These are phyloP conservation scores for Protobothrops mucrosquamatus DNA, from an alignment of 2,113 vertebrate genomes.

Conservation along the genomic window DNA sequence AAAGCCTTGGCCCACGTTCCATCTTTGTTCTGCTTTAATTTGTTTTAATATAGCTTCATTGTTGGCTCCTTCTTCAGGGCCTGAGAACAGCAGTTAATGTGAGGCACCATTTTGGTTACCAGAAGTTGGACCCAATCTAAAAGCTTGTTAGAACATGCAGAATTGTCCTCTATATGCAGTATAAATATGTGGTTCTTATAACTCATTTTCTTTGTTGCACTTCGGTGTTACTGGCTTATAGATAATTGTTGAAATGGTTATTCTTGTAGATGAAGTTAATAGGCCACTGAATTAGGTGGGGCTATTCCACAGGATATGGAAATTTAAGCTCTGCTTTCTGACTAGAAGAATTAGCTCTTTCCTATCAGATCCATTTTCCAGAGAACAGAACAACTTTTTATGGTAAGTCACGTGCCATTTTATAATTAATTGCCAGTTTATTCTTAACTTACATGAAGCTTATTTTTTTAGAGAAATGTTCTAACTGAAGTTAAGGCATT, in stretches of 20 bases:
- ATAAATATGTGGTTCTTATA: background rate
- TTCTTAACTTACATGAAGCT: background rate
- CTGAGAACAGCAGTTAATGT: background rate
- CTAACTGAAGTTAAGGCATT: background rate
- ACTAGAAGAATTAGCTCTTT: background rate
- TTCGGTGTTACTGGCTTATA: background rate
- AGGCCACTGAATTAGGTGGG: background rate
- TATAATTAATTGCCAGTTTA: background rate
- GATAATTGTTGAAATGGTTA: background rate
- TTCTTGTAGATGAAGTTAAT: background rate
- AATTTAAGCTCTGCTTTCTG: background rate
- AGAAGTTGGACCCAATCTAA: background rate
- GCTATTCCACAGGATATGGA: background rate
- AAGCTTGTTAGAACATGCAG: background rate
- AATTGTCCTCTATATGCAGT: background rate
- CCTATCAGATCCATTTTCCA: background rate
- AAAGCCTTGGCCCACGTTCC: background rate
- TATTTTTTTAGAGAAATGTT: background rate
- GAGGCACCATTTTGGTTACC: background rate
- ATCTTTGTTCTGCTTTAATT: background rate
- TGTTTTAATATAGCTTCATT: background rate
- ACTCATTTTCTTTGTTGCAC: background rate
- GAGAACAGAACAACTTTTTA: background rate
- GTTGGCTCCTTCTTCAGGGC: background rate
- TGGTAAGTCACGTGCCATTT: background rate